Percentiles rank a stretch among this genome's conserved stretches.
Conservation (phyloP, 92 coral and sea anemone species). For the Umimayanthus chanpuru region DNA sequence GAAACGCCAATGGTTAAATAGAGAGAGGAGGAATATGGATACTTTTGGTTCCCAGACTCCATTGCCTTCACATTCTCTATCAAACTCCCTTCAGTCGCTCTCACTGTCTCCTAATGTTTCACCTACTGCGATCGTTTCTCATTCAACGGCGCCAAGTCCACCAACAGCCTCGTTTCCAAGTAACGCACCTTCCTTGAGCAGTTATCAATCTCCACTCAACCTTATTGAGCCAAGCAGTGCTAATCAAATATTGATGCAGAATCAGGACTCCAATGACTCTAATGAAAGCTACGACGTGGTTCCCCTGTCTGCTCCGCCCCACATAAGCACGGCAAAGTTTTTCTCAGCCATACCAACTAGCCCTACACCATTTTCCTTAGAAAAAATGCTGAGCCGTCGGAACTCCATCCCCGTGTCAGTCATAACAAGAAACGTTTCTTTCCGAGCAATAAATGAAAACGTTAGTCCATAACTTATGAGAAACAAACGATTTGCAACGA, state of each 20-base stretch:
- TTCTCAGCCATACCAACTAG: not conserved
- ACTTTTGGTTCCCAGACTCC: not conserved
- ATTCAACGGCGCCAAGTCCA: not conserved
- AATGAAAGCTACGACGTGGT: not conserved
- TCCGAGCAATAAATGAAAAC: not conserved
- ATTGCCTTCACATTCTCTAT: not conserved
- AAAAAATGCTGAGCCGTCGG: not conserved
- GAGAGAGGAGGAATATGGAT: not conserved
- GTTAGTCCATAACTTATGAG: not conserved
- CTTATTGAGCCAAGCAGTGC: not conserved
- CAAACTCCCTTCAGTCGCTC: constrained; percentile 5
- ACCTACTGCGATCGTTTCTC: not conserved
- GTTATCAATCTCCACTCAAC: not conserved
- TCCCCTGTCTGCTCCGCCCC: constrained; percentile 20
- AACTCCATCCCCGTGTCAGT: constrained; percentile 42
- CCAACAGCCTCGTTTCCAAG: not conserved
- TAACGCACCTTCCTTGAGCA: not conserved
- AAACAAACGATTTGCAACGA: no score
- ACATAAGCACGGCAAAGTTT: constrained; percentile 27
- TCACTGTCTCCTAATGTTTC: not conserved
- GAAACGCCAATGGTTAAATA: not conserved
- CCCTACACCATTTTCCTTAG: not conserved
- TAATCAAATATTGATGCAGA: not conserved
- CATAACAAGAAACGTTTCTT: constrained; percentile 10
- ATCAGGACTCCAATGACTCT: not conserved